Evolutionary conservation across 1,140 invertebrate genomes (phyloP), one percentile per base, ranked within the genome.

Genomic region (Cotesia vestalis): DNA sequence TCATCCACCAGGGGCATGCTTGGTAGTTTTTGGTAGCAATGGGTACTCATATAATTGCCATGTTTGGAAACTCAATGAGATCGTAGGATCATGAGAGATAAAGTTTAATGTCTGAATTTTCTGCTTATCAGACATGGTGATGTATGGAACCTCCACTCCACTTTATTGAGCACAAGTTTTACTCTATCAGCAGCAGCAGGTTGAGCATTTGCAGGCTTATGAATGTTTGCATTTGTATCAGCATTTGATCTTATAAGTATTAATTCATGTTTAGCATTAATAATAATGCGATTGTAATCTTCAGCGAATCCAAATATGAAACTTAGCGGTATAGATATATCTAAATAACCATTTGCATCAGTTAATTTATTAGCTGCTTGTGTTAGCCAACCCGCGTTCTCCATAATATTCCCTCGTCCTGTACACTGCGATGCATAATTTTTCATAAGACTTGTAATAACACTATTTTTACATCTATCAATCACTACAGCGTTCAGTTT

Each of bases 11-110:
- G n/a, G n/a, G n/a, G n/a, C 66, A 73, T 78, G 77, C 46, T 78
- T 72, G 4, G 53, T 71, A 1, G 74, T 76, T 64, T 51, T 27
- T 27, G 82, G 78, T 59, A 83, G 66, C 8, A 73, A 12, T 11
- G 80, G 79, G 77, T 80, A 81, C 68, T 81, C 78, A 81, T 75
- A 20, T 20, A 20, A 20, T 20, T 20, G 20, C 20, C 20, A 20
- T 20, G 20, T 20, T 20, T 20, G 20, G 70, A 81, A 84, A n/a
- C 74, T 59, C 14, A 82, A 76, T 40, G 59, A 34, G 40, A 82
- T 75, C 11, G 69, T 35, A 72, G 67, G 57, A 69, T 78, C 73
- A 71, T 69, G 77, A 60, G 75, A 59, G 59, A 77, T 67, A 38
- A 57, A 67, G 46, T 73, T 68, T 9, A 68, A 40, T 46, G 63